These are phyloP conservation scores for Hydrolagus affinis DNA, from an alignment of 2,113 vertebrate species.

Conservation along the genomic window DNA sequence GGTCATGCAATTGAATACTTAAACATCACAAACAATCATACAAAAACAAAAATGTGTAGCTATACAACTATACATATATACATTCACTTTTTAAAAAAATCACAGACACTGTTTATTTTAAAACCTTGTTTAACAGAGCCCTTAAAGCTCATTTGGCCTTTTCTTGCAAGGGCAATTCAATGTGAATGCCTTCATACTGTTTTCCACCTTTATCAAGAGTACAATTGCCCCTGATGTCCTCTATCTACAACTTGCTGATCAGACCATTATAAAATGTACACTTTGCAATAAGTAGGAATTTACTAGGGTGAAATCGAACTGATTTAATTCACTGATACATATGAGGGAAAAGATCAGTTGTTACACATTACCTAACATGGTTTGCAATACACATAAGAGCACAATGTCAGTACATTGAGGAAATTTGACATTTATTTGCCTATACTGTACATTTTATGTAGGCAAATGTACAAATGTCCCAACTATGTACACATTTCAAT, in stretches of 20 bases:
- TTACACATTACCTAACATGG: neutral
- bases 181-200: conserved; percentile 1
- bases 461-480: neutral
- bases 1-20: conserved; percentile 20
- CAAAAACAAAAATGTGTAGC: conserved; percentile 19
- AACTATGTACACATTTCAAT: neutral
- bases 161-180: neutral
- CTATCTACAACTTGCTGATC: neutral
- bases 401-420: neutral
- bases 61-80: conserved; percentile 30
- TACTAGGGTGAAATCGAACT: neutral
- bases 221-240: neutral
- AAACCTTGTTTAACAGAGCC: neutral
- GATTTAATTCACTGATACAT: neutral
- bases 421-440: neutral
- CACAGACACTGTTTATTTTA: conserved; percentile 16
- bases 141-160: conserved; percentile 8
- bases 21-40: conserved; percentile 21
- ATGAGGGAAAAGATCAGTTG: neutral
- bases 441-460: neutral
- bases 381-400: neutral
- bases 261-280: neutral
- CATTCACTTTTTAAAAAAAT: conserved; percentile 12
- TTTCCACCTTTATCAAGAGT: conserved; percentile 11
- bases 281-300: neutral